Evolutionary conservation across 2,113 vertebrate genomes (phyloP).

Genomic region (Rousettus leschenaultii): DNA sequence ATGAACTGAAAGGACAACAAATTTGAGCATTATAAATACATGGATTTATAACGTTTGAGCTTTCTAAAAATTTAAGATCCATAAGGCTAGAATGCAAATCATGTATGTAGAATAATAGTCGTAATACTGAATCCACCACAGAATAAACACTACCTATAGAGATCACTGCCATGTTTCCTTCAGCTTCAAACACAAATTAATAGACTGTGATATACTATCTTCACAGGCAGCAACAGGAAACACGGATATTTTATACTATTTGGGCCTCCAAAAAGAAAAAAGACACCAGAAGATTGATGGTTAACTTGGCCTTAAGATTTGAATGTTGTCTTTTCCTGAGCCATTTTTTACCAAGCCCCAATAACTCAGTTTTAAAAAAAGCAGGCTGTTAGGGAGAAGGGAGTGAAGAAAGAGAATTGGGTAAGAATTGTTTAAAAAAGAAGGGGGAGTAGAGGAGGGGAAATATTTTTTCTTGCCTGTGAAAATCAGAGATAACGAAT

Average conservation of each 20-base stretch:
- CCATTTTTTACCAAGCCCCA: neutral
- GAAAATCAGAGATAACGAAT: conserved; percentile 1
- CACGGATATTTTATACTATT: neutral
- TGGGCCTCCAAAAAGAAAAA: neutral
- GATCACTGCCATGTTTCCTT: neutral
- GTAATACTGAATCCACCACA: neutral
- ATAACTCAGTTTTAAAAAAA: neutral
- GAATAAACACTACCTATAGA: neutral
- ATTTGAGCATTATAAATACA: conserved; percentile 10
- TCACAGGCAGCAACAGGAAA: neutral
- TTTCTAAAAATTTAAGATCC: neutral
- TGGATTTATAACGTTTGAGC: neutral
- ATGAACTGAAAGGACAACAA: neutral
- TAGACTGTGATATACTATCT: neutral
- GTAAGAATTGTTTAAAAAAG: neutral
- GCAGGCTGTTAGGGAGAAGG: neutral
- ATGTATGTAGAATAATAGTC: neutral
- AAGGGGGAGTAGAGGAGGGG: too few relatives aligned
- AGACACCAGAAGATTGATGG: neutral
- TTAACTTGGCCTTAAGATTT: neutral
- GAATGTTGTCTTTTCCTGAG: neutral
- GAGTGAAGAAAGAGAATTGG: neutral
- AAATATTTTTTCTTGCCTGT: neutral
- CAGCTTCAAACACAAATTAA: neutral
- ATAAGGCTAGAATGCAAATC: neutral